Conservation (phyloP, 2,797 vertebrate genomes). For the Sciaenops ocellatus region DNA sequence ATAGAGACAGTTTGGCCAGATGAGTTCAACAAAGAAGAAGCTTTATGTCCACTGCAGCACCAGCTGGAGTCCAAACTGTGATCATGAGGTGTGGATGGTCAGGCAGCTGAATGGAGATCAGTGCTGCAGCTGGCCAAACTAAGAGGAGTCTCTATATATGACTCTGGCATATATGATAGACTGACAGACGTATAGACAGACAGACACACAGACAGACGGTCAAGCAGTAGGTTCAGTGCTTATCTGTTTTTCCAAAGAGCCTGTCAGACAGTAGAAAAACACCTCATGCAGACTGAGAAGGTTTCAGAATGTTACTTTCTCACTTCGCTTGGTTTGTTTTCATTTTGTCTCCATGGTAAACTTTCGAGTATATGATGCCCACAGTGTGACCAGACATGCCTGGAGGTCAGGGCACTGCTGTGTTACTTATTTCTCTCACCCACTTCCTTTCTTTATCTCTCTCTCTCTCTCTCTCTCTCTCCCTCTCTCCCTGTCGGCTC, state of each 20-base stretch:
- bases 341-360: conserved; percentile 81
- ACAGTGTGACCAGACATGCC: conserved; percentile 66
- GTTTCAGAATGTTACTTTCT: conserved; percentile 77
- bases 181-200: conserved; percentile 60
- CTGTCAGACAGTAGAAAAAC: conserved; percentile 84
- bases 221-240: conserved; percentile 88
- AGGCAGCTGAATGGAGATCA: conserved; percentile 64
- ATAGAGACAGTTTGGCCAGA: conserved; percentile 74
- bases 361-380: conserved; percentile 83
- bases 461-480: conserved; percentile 26
- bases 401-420: conserved; percentile 71
- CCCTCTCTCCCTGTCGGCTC: conserved; percentile 74
- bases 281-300: conserved; percentile 84
- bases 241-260: conserved; percentile 91
- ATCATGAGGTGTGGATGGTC: conserved; percentile 62
- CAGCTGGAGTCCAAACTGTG: conserved; percentile 61
- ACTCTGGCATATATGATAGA: conserved; percentile 74
- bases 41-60: conserved; percentile 52
- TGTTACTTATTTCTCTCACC: conserved; percentile 69
- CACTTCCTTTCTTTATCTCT: conserved; percentile 45
- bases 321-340: conserved; percentile 79
- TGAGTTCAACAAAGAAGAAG: conserved; percentile 30
- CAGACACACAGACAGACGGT: conserved; percentile 73
- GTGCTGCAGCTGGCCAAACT: conserved; percentile 70
- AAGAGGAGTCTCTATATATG: conserved; percentile 72